phyloP scores from a whole-genome alignment of 1,140 invertebrate genomes.

The Drosophila orosa region DNA sequence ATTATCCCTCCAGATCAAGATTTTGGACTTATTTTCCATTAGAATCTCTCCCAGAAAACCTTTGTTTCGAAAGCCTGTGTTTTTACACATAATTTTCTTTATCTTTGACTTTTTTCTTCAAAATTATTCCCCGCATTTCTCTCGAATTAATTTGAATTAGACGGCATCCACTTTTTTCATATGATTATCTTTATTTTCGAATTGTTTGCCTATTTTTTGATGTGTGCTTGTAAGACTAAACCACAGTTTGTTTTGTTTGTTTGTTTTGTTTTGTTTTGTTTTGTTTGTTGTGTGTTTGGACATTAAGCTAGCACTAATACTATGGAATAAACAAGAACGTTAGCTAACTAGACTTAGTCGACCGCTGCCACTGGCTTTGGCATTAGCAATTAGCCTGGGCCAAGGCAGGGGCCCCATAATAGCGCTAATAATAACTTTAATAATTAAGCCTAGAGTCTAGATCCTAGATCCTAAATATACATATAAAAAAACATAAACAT shows the following conservation, averaged over 20 bases:
- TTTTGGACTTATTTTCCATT: neutral
- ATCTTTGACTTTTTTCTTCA: no score
- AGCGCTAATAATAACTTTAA: slow-evolving; percentile 20
- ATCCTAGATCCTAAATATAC: neutral
- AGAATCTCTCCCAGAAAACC: neutral
- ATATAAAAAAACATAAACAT: slow-evolving; percentile 37
- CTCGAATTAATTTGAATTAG: neutral
- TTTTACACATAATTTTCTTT: no score
- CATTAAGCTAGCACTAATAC: slow-evolving; percentile 52
- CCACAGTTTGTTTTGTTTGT: slow-evolving; percentile 80
- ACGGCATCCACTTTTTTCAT: slow-evolving; percentile 16
- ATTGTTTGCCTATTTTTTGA: slow-evolving; percentile 48
- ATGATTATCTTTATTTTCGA: slow-evolving; percentile 38
- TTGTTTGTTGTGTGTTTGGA: slow-evolving; percentile 41
- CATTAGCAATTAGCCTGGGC: neutral
- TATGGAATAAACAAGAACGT: slow-evolving; percentile 59
- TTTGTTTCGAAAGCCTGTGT: neutral
- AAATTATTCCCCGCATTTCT: no score
- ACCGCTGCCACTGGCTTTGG: neutral
- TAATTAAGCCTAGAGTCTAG: neutral
- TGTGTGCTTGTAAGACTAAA: slow-evolving; percentile 75
- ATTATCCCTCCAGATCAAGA: no score
- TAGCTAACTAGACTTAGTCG: slow-evolving; percentile 37
- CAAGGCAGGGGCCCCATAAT: neutral
- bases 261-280: slow-evolving; percentile 51